Conservation (phyloP, 1,140 invertebrate genomes). For the Oncopodura yosiiana region DNA sequence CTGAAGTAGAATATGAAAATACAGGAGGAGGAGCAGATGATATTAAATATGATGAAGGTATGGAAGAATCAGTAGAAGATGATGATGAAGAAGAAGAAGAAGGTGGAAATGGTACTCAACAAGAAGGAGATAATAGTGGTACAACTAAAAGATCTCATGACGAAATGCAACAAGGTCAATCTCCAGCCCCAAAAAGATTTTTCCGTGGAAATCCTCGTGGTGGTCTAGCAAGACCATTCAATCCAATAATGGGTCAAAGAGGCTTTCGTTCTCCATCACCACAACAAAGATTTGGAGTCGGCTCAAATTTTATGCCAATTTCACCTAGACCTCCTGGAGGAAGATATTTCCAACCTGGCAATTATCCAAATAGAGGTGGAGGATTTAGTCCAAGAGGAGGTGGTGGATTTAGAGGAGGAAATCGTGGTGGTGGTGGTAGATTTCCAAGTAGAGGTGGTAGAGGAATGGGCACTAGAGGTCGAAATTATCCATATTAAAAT, state of each 20-base stretch:
- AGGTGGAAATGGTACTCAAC: background rate
- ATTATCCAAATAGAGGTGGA: background rate
- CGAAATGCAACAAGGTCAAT: background rate
- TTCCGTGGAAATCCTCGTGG: background rate
- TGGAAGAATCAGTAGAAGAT: background rate
- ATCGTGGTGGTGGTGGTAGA: background rate
- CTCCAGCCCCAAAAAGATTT: background rate
- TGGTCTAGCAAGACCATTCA: background rate
- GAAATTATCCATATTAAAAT: constrained; percentile 9
- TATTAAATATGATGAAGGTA: background rate
- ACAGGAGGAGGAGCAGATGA: background rate
- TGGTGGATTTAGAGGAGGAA: background rate
- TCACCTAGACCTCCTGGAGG: background rate
- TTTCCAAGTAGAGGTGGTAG: background rate
- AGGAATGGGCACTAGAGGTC: background rate
- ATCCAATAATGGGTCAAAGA: background rate
- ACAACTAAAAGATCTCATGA: background rate
- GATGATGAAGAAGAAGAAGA: background rate
- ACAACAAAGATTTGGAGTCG: background rate
- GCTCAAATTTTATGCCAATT: background rate
- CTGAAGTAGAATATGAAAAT: background rate
- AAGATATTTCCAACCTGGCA: background rate
- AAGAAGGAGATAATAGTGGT: background rate
- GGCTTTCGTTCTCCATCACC: background rate
- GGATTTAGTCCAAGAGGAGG: background rate